A percentile compares a stretch with the other conserved stretches of the same genome.
These are phyloP conservation scores for Lathronympha strigana DNA, from an alignment of 2,888 invertebrate species.

Conservation along the genomic window DNA sequence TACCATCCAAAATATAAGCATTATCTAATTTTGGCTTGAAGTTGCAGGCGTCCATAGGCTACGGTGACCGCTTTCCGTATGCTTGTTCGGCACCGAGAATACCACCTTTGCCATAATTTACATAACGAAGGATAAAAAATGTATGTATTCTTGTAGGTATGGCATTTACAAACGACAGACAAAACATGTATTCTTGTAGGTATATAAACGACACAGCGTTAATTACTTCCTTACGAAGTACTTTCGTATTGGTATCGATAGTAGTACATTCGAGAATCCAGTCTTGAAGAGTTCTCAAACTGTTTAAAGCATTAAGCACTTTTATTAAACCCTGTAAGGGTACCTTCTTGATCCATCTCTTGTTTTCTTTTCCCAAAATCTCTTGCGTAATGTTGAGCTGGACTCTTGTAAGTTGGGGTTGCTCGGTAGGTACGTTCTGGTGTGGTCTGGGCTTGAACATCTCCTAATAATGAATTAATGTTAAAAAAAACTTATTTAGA, in stretches of 20 bases:
- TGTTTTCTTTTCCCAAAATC: conserved; percentile 78
- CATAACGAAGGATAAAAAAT: too few species aligned
- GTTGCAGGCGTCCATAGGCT: too few species aligned
- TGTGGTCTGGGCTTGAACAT: conserved; percentile 44
- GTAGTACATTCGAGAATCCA: conserved; percentile 46
- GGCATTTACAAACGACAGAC: too few species aligned
- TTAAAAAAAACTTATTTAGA: neutral
- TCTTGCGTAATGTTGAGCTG: conserved; percentile 71
- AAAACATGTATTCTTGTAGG: too few species aligned
- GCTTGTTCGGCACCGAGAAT: too few species aligned
- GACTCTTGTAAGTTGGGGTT: conserved; percentile 74
- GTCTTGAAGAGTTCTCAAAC: conserved; percentile 45
- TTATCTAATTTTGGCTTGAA: too few species aligned
- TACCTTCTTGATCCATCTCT: conserved; percentile 73
- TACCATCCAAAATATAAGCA: too few species aligned
- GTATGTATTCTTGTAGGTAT: too few species aligned
- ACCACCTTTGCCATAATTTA: too few species aligned
- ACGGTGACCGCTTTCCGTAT: too few species aligned
- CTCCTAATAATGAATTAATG: conserved; percentile 20
- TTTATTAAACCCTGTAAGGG: conserved; percentile 20
- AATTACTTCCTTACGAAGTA: neutral
- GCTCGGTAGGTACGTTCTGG: conserved; percentile 66
- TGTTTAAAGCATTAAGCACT: conserved; percentile 21
- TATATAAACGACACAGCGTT: neutral
- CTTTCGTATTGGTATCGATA: neutral